A percentile compares a stretch with the other conserved stretches of the same genome.
phyloP scores from a whole-genome alignment of 2,888 invertebrate genomes.

The Andrena camellia region DNA sequence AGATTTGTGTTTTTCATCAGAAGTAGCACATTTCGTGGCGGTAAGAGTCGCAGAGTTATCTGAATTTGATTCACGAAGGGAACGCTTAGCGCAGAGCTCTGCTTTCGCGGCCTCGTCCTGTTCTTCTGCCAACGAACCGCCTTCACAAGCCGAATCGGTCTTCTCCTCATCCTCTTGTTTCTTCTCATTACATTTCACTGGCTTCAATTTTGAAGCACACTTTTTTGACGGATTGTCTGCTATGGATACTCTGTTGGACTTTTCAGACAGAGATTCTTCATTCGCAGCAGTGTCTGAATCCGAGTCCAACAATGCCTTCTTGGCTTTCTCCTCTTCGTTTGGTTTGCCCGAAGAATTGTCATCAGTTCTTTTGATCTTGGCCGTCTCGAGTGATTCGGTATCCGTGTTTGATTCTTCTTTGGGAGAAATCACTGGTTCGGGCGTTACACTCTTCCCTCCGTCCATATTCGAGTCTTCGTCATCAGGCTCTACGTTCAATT shows the following conservation, averaged over 20 bases:
- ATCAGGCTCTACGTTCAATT: not conserved
- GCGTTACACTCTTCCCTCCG: not conserved
- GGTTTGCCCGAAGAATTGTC: not conserved
- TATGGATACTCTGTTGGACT: not conserved
- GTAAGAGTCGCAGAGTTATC: slow-evolving; percentile 51
- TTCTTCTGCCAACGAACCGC: not conserved
- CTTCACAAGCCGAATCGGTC: not conserved
- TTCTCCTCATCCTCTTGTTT: not conserved
- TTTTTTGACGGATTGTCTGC: not conserved
- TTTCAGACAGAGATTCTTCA: not conserved
- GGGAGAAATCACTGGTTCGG: not conserved
- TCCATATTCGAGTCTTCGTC: not conserved
- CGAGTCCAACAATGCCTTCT: slow-evolving; percentile 20
- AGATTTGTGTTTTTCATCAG: not conserved
- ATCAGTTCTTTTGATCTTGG: not conserved
- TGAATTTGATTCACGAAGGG: slow-evolving; percentile 66
- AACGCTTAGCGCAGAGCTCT: slow-evolving; percentile 50
- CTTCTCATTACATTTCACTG: not conserved
- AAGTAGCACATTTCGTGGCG: not conserved
- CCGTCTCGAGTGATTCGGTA: not conserved
- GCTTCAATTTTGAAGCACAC: not conserved
- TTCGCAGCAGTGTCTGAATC: slow-evolving; percentile 25
- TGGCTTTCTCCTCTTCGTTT: slow-evolving; percentile 18
- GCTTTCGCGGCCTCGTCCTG: not conserved
- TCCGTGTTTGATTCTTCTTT: not conserved